Evolutionary conservation across 2,888 invertebrate genomes (phyloP).

Genomic region (Drosophila trichaetosa): DNA sequence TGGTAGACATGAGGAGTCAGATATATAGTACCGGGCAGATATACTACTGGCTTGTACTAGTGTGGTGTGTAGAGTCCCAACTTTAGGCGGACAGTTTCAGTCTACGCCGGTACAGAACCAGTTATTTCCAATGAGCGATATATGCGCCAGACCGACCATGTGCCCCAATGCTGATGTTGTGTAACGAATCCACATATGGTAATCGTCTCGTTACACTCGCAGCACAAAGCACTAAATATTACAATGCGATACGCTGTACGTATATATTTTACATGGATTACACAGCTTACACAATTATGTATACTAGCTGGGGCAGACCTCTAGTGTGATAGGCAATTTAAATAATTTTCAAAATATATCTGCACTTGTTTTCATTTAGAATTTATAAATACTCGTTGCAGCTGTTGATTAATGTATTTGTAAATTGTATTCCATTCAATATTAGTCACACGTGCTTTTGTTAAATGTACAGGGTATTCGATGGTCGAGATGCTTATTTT

Average conservation of each 20-base stretch:
- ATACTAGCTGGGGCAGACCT: neutral
- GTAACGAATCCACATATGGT: conserved; percentile 50
- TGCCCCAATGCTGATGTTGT: conserved; percentile 59
- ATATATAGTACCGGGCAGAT: conserved; percentile 3
- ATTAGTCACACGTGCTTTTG: neutral
- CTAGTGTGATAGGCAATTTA: neutral
- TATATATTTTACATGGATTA: conserved; percentile 3
- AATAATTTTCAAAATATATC: neutral
- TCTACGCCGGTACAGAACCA: conserved; percentile 67
- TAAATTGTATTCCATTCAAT: neutral
- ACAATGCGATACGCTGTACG: conserved; percentile 7
- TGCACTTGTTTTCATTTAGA: neutral
- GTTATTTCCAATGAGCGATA: conserved; percentile 67
- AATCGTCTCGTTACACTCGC: conserved; percentile 38
- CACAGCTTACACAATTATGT: neutral
- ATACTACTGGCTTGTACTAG: neutral
- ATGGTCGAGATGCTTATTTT: conserved; percentile 8
- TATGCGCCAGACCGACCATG: conserved; percentile 41
- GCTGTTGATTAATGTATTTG: neutral
- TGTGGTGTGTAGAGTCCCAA: conserved; percentile 1
- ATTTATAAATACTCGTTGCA: neutral
- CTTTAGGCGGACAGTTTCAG: conserved; percentile 51
- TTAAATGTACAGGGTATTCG: conserved; percentile 17
- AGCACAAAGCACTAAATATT: conserved; percentile 38
- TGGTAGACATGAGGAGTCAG: neutral